These are phyloP conservation scores for Threskiornis aethiopicus DNA, from an alignment of 2,797 vertebrate species.

Conservation along the genomic window DNA sequence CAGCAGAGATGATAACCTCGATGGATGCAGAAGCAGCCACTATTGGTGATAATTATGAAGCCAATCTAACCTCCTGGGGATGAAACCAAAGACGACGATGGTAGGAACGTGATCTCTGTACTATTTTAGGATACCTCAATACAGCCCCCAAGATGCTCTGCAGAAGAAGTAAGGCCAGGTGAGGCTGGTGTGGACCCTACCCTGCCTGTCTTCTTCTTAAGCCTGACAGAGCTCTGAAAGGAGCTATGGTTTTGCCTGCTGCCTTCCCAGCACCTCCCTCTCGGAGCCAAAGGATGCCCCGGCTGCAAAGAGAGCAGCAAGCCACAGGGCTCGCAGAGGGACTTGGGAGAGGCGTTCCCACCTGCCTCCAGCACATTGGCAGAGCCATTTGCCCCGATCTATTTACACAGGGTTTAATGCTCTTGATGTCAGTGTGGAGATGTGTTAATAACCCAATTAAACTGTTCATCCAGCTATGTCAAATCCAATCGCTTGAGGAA, in stretches of 20 bases:
- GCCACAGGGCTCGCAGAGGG: accelerated
- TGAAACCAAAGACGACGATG: background rate
- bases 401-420: background rate
- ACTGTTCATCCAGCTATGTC: conserved; percentile 22
- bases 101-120: background rate
- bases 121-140: background rate
- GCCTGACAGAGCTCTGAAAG: background rate
- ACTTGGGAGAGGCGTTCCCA: background rate
- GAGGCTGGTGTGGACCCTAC: background rate
- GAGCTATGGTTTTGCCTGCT: background rate
- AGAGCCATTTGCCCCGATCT: background rate
- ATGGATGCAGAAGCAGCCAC: background rate
- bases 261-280: background rate
- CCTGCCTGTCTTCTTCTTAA: background rate
- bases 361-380: background rate
- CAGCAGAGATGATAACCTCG: background rate
- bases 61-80: background rate
- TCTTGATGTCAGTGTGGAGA: conserved; percentile 32
- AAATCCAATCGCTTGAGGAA: background rate
- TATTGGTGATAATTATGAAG: background rate
- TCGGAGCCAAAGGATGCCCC: background rate
- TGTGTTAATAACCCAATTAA: conserved; percentile 63
- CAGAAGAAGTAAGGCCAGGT: accelerated
- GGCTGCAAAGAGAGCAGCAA: background rate
- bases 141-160: background rate